Evolutionary conservation across 64 coral and sea anemone species (phyloP).

Genomic region (Stylophora pistillata): DNA sequence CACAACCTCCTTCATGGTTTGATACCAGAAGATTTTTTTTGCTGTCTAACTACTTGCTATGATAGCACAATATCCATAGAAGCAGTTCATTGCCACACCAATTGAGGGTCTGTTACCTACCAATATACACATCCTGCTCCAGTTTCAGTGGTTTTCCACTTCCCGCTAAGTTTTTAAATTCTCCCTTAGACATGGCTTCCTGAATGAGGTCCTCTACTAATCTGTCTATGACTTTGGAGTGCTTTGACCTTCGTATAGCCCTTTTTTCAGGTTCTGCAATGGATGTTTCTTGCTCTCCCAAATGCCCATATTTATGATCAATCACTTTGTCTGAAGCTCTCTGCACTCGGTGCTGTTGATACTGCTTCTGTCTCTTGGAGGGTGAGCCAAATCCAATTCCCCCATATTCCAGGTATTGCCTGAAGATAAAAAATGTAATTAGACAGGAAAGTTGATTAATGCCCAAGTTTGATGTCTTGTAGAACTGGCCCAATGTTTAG

Average conservation of each 20-base stretch:
- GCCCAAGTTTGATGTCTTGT: neutral
- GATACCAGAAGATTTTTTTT: too few relatives aligned
- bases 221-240: slow-evolving; percentile 85
- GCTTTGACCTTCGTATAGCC: slow-evolving; percentile 65
- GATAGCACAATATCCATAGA: too few relatives aligned
- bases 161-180: slow-evolving; percentile 83
- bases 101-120: slow-evolving; percentile 18
- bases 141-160: slow-evolving; percentile 79
- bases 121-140: slow-evolving; percentile 68
- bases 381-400: slow-evolving; percentile 83
- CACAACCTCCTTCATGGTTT: too few relatives aligned
- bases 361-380: slow-evolving; percentile 71
- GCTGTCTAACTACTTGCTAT: too few relatives aligned
- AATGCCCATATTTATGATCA: slow-evolving; percentile 62
- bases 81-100: too few relatives aligned
- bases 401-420: slow-evolving; percentile 80
- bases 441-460: neutral
- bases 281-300: slow-evolving; percentile 86
- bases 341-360: slow-evolving; percentile 68
- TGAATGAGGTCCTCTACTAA: slow-evolving; percentile 89
- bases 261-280: slow-evolving; percentile 86
- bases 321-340: slow-evolving; percentile 81
- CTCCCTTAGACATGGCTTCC: slow-evolving; percentile 88
- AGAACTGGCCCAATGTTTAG: neutral
- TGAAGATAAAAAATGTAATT: slow-evolving; percentile 3